Evolutionary conservation across 2,888 invertebrate genomes (phyloP), one percentile per base, ranked within the genome.

Genomic region (Deilephila elpenor): DNA sequence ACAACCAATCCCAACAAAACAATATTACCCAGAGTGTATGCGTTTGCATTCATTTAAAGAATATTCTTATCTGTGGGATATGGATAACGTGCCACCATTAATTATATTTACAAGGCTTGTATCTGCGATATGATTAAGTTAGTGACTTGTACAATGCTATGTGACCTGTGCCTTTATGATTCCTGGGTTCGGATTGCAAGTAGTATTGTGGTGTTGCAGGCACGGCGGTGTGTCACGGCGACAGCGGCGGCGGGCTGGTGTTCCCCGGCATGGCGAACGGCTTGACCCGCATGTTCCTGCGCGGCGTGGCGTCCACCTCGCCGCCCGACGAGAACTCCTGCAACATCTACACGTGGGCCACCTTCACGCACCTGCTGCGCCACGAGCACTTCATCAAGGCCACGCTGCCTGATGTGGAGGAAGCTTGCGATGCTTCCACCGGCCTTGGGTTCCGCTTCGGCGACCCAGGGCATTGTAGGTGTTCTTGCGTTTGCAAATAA

Each of bases 291-390:
- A 84, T 83, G 78, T 88, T 84, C 77, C 82, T 89, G 0, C 81
- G 88, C 5, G 89, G 89, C 0, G 67, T 89, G 0, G 83, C 86
- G 5, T 89, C 88, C 51, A 78, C 83, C 0, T 82, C 85, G 0
- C 87, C 89, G 0, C 71, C 53, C 5, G 80, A 78, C 29, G 80
- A 81, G 0, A 77, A 82, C 20, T 51, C 64, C 3, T 86, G 86
- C 76, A 79, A 79, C 73, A 74, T 80, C 3, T 72, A 79, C 73
- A 73, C 77, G 0, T 79, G 79, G 71, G 80, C 83, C 0, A 83
- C 80, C 17, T 86, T 86, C 77, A 87, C 88, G 0, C 78, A 78
- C n/a, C 19, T 87, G 4, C 64, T 73, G 0, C 75, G 71, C 7
- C 84, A 86, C 59, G 78, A 83, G 34, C 73, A 78, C 19, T 86